Conservation (phyloP, 2,888 invertebrate species). For the Drosophila lutescens region DNA sequence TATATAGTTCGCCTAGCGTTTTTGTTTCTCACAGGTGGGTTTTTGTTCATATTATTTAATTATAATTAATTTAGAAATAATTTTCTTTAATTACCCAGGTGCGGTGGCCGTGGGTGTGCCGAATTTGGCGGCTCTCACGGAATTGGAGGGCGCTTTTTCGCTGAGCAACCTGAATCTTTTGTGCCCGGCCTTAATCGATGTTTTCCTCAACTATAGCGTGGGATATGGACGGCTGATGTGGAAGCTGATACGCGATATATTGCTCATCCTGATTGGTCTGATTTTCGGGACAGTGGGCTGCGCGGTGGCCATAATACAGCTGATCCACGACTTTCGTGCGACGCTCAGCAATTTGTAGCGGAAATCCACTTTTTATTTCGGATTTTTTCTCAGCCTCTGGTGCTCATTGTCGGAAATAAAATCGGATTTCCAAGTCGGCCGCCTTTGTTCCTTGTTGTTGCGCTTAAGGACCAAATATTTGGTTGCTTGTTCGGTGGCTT, state of each 20-base stretch:
- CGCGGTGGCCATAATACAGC: constrained; percentile 53
- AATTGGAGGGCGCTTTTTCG: constrained; percentile 65
- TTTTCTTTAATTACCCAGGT: constrained; percentile 24
- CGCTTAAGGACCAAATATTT: constrained; percentile 40
- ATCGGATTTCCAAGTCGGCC: constrained; percentile 13
- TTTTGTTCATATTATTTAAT: neutral
- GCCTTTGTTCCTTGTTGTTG: constrained; percentile 13
- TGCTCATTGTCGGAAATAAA: constrained; percentile 27
- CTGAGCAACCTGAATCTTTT: constrained; percentile 59
- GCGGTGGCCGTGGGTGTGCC: constrained; percentile 59
- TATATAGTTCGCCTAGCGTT: constrained; percentile 49
- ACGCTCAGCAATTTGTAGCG: constrained; percentile 35
- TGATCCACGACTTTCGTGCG: constrained; percentile 48
- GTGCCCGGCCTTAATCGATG: constrained; percentile 64
- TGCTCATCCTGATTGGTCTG: constrained; percentile 54
- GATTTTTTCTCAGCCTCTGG: neutral
- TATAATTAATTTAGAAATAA: neutral
- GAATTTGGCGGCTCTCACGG: constrained; percentile 62
- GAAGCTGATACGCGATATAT: constrained; percentile 58
- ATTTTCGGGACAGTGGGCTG: constrained; percentile 61
- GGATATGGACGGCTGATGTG: constrained; percentile 61
- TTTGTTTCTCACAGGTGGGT: constrained; percentile 51
- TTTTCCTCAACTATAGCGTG: constrained; percentile 51
- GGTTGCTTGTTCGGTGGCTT: constrained; percentile 62
- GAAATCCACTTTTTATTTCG: neutral